A percentile compares a stretch with the other conserved stretches of the same genome.
These are phyloP conservation scores for Eublepharis macularius DNA, from an alignment of 2,113 vertebrate species.

Conservation along the genomic window DNA sequence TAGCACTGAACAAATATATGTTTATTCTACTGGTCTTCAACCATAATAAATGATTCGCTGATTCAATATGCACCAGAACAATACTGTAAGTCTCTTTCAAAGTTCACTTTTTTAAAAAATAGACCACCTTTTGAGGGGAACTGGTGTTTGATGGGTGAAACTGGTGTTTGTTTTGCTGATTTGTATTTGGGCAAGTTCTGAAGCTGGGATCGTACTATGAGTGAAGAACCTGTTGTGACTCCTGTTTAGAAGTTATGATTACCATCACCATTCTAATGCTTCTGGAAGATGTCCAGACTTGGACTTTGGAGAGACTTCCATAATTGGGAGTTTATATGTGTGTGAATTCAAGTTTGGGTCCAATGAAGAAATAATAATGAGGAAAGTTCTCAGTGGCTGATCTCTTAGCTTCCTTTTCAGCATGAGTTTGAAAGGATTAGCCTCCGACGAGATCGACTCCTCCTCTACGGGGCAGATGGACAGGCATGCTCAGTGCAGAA, in stretches of 20 bases:
- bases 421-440: slow-evolving; percentile 38
- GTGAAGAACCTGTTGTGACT: neutral
- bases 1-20: too few species aligned
- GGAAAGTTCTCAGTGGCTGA: neutral
- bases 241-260: neutral
- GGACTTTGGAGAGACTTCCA: neutral
- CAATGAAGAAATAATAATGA: neutral
- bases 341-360: neutral
- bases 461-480: slow-evolving; percentile 14
- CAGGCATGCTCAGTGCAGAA: accelerated
- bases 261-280: neutral
- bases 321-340: too few species aligned
- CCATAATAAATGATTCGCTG: too few species aligned
- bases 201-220: neutral
- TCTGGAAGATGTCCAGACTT: neutral
- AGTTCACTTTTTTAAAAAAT: too few species aligned
- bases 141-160: neutral
- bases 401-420: neutral
- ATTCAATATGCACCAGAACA: too few species aligned
- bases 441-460: neutral
- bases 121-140: too few species aligned
- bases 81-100: too few species aligned
- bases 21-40: too few species aligned
- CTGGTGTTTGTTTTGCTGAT: too few species aligned
- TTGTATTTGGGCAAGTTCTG: neutral